Base-by-base conservation (phyloP, 2,113 vertebrate species). In the Callipepla squamata region DNA sequence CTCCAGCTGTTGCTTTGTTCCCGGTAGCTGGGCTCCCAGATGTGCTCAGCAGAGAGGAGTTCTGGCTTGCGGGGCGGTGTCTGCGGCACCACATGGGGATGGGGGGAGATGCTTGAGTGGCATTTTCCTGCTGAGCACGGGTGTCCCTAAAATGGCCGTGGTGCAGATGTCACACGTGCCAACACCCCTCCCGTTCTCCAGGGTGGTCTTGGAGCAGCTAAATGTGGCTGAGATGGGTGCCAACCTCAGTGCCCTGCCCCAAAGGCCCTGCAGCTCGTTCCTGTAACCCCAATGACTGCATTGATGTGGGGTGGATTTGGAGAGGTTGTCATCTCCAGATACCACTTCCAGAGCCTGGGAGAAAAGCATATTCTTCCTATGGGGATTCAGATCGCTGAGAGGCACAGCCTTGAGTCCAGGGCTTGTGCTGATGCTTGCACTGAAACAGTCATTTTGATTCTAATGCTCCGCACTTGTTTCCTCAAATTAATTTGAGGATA, bases 1-100 rank as follows among this genome's bases (percentile, higher is more conserved):
- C 74, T 30, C 93, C 94, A 87, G 92, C 83, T 95, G 89, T 1
- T 75, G 42, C 16, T 79, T 87, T 51, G 13, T 36, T 57, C 70
- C 87, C 87, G 28, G 63, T 50, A 42, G 45, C 7, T 63, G 66
- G 47, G 68, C 38, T 93, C 38, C 92, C 95, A 95, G 85, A 92
- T 85, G 95, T 85, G 70, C 89, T 61, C 18, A 1, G 13, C 53
- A 17, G 28, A 3, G 32, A 51, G 70, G 51, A 26, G n/a, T 47
- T 3, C 19, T 28, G 58, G 45, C 1, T 73, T 73, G 26, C 1
- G 0, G 1, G 45, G 36, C 11, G 8, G 50, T 3, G 2, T 36
- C 11, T 32, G 45, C 48, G 69, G 53, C 7, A 1, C 30, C 16
- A 2, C 20, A 2, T 68, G 51, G 38, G 23, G 6, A 19, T 30